Evolutionary conservation across 2,797 vertebrate genomes (phyloP), one percentile per base, ranked within the genome.

Genomic region (Cyprinodon diabolis): DNA sequence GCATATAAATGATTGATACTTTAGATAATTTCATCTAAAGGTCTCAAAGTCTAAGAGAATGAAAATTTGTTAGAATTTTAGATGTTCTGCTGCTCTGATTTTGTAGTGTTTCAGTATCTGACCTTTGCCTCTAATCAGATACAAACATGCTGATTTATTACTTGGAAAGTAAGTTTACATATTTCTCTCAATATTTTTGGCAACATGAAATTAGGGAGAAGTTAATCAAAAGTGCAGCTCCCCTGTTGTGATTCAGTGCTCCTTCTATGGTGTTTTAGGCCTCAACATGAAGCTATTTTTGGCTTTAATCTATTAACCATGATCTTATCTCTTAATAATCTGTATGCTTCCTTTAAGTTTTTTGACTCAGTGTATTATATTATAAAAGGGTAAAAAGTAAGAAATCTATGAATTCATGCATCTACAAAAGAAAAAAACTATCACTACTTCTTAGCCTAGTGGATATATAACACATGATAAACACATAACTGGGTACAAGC

Each of bases 261-360:
- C 58, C 17, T 37, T 8, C 10, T 21, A 21, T 40, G 30, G 19
- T 62, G 35, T 62, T 5, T 62, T 40, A 62, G 35, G 58, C 58
- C 58, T 19, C 58, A 62, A 40, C 58, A 62, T 62, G 35, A 62
- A 62, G 58, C 58, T 62, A 62, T 62, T 62, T 40, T 10, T 40
- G 19, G 58, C 17, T 62, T 30, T 4, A 40, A 40, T 19, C 58
- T 35, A 21, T 35, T 21, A 14, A 17, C 17, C 35, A 62, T 62
- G 58, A 62, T 9, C 17, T 19, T 12, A 30, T 62, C 10, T 21
- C 35, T 21, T 21, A 40, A 19, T 43, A 43, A 43, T 10, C 1
- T 4, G 35, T 2, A 54, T 21, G 6, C 52, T 54, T 54, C 19
- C 30, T 63, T 43, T 21, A 2, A 37, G 17, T 40, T 40, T 40